A percentile compares a stretch with the other conserved stretches of the same genome.
Evolutionary conservation across 2,888 invertebrate species (phyloP).

Genomic region (Hypolimnas misippus): DNA sequence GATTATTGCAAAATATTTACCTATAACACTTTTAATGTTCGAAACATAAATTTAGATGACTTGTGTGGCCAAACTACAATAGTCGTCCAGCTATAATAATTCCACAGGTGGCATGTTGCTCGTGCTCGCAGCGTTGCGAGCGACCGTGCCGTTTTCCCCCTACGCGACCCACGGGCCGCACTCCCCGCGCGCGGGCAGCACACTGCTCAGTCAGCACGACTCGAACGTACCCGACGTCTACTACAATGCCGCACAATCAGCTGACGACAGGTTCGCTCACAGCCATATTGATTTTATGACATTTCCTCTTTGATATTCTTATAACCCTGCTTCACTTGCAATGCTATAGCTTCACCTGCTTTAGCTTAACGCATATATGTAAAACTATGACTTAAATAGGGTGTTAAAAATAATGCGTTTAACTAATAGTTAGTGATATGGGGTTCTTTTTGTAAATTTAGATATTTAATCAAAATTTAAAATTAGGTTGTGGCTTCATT

Average conservation of each 20-base stretch:
- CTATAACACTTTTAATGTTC: no score
- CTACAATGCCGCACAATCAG: constrained; percentile 70
- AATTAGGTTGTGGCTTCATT: no score
- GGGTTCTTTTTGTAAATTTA: no score
- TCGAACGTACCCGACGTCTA: constrained; percentile 75
- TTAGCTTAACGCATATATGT: no score
- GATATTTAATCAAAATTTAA: no score
- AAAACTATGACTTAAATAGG: no score
- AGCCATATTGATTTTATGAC: constrained; percentile 1
- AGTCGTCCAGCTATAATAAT: no score
- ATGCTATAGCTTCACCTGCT: background rate
- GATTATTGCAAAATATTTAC: no score
- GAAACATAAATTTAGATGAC: no score
- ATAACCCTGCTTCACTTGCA: background rate
- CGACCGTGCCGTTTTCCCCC: constrained; percentile 77
- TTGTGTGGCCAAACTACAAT: no score
- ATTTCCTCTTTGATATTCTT: constrained; percentile 1
- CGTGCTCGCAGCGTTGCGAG: constrained; percentile 70
- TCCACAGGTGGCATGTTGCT: constrained; percentile 73
- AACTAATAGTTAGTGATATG: no score
- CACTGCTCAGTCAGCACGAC: constrained; percentile 75
- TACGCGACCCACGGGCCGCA: constrained; percentile 77
- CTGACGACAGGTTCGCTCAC: constrained; percentile 62
- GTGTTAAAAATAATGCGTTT: no score
- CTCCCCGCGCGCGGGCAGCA: constrained; percentile 75